A percentile compares a stretch with the other conserved stretches of the same genome.
Conservation (phyloP, 1,140 invertebrate genomes). For the Caenorhabditis remanei region DNA sequence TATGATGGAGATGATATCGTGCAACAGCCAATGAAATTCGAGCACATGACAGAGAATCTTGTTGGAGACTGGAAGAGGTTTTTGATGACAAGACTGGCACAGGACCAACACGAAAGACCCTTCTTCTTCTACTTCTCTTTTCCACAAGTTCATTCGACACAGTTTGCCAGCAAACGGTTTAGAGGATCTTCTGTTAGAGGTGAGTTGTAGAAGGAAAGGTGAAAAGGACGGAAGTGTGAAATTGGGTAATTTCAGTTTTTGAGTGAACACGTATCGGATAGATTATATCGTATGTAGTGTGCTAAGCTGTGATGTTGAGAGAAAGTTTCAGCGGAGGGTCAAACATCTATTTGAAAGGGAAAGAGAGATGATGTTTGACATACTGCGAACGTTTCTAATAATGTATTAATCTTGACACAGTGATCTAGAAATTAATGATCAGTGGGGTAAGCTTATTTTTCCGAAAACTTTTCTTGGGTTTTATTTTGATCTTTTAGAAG, state of each 20-base stretch:
- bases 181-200: conserved; percentile 70
- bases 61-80: conserved; percentile 77
- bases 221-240: not conserved
- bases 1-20: conserved; percentile 77
- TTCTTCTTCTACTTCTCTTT: conserved; percentile 78
- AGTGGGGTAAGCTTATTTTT: too few relatives aligned
- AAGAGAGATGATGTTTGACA: too few relatives aligned
- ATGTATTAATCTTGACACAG: too few relatives aligned
- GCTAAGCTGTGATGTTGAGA: too few relatives aligned
- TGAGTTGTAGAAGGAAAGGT: conserved; percentile 11
- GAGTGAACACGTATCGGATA: too few relatives aligned
- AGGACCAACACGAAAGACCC: conserved; percentile 67
- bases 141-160: conserved; percentile 76
- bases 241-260: not conserved
- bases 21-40: conserved; percentile 77
- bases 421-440: too few relatives aligned
- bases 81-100: conserved; percentile 65
- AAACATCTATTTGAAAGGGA: too few relatives aligned
- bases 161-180: conserved; percentile 75
- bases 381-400: too few relatives aligned
- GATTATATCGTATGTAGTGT: too few relatives aligned
- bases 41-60: conserved; percentile 74
- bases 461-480: too few relatives aligned
- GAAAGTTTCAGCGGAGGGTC: too few relatives aligned
- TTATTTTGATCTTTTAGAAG: too few relatives aligned